Evolutionary conservation across 2,888 invertebrate genomes (phyloP).

Genomic region (Aquatica leii): DNA sequence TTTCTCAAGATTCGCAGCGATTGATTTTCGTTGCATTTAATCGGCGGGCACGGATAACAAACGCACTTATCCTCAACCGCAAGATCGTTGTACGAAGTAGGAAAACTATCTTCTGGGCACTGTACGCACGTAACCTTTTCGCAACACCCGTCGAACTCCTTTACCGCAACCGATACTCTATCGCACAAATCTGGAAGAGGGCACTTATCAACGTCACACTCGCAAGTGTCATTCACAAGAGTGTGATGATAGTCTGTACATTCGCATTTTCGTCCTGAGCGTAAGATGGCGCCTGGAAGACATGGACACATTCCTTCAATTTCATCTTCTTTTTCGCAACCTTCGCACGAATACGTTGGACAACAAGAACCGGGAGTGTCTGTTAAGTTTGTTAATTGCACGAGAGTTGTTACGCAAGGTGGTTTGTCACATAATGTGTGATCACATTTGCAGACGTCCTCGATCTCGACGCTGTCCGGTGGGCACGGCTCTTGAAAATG

Average conservation of each 20-base stretch:
- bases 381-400: constrained; percentile 44
- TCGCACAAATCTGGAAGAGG: constrained; percentile 51
- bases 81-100: constrained; percentile 45
- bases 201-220: constrained; percentile 51
- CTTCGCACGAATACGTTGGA: constrained; percentile 52
- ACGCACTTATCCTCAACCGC: constrained; percentile 54
- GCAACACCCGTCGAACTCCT: constrained; percentile 50
- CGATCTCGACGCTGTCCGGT: constrained; percentile 47
- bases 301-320: constrained; percentile 52
- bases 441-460: constrained; percentile 51
- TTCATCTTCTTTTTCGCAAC: constrained; percentile 48
- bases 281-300: constrained; percentile 49
- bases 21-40: constrained; percentile 50
- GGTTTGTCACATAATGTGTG: constrained; percentile 49
- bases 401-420: constrained; percentile 45
- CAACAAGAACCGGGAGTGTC: constrained; percentile 52
- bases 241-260: constrained; percentile 50
- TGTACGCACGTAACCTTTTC: constrained; percentile 48
- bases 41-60: constrained; percentile 51
- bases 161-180: constrained; percentile 49
- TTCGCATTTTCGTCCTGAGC: constrained; percentile 48
- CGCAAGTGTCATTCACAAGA: constrained; percentile 49
- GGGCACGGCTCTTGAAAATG: constrained; percentile 45
- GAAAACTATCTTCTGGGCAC: constrained; percentile 54
- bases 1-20: constrained; percentile 51